These are phyloP conservation scores for Mesaphorura yosii DNA, from an alignment of 1,140 invertebrate species.

Conservation along the genomic window DNA sequence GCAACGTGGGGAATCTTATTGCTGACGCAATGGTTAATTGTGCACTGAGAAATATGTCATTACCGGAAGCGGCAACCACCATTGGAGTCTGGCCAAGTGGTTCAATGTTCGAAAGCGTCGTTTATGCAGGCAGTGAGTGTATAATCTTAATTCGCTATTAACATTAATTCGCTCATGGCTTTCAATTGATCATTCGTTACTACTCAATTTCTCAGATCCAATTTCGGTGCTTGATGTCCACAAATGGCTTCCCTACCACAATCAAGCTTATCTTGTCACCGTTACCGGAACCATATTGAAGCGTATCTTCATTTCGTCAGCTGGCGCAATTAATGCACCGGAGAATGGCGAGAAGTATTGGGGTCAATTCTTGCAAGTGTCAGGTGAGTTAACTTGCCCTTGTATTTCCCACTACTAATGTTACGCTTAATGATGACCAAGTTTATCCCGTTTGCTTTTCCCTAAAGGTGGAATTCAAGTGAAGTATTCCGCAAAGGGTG, in stretches of 20 bases:
- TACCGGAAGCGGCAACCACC: not conserved
- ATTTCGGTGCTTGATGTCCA: not conserved
- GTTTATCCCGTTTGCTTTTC: too few species aligned
- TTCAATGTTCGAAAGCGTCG: not conserved
- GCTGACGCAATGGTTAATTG: constrained; percentile 55
- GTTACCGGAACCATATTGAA: not conserved
- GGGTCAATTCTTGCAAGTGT: constrained; percentile 6
- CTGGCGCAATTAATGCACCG: not conserved
- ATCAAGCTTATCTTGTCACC: constrained; percentile 3
- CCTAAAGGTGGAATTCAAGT: constrained; percentile 1
- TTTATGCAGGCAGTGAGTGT: not conserved
- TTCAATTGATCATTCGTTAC: too few species aligned
- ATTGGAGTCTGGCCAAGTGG: not conserved
- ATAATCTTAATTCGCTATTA: not conserved
- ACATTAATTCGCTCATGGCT: too few species aligned
- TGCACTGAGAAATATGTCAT: constrained; percentile 5
- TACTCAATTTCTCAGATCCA: not conserved
- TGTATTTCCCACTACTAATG: not conserved
- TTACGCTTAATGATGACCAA: not conserved
- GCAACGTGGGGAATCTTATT: constrained; percentile 73
- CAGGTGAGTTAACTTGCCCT: constrained; percentile 2
- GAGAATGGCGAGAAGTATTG: not conserved
- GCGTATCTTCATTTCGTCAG: not conserved
- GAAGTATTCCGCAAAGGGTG: not conserved
- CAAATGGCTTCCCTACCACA: constrained; percentile 8